These are phyloP conservation scores for Crotalus tigris DNA, from an alignment of 2,113 vertebrate genomes.

Conservation along the genomic window DNA sequence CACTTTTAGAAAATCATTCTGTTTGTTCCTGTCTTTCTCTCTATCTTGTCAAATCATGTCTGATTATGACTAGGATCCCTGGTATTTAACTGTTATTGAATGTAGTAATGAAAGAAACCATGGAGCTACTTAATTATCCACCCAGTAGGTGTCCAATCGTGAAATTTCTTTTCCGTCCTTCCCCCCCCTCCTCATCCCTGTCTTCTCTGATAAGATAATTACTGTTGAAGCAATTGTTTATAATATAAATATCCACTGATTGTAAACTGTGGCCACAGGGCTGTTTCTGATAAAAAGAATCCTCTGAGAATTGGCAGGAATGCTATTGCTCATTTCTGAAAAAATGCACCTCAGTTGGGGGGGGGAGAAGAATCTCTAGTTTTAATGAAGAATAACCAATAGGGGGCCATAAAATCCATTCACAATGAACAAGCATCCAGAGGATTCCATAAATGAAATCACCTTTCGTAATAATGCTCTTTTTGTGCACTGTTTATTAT, in stretches of 20 bases:
- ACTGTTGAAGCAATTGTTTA: constrained; percentile 70
- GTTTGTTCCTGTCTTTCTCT: constrained; percentile 47
- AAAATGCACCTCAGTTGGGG: constrained; percentile 47
- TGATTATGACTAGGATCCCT: constrained; percentile 70
- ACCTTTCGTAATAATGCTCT: neutral
- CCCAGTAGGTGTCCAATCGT: constrained; percentile 73
- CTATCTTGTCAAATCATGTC: constrained; percentile 70
- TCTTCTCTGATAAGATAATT: constrained; percentile 77
- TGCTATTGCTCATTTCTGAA: constrained; percentile 58
- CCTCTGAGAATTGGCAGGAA: constrained; percentile 44
- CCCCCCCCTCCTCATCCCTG: neutral
- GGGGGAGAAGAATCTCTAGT: constrained; percentile 16
- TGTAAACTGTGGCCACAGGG: constrained; percentile 67
- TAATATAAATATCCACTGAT: constrained; percentile 78
- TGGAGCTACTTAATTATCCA: constrained; percentile 78
- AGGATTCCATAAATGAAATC: constrained; percentile 35
- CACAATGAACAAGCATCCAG: constrained; percentile 28
- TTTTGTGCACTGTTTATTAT: neutral
- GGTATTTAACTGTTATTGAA: constrained; percentile 78
- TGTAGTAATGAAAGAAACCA: constrained; percentile 73
- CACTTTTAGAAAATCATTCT: constrained; percentile 27
- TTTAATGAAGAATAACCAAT: constrained; percentile 38
- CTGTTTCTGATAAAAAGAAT: constrained; percentile 54
- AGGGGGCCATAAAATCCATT: constrained; percentile 44
- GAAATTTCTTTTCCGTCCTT: constrained; percentile 74